phyloP scores from a whole-genome alignment of 1,140 invertebrate genomes.

The Drosophila cardini region DNA sequence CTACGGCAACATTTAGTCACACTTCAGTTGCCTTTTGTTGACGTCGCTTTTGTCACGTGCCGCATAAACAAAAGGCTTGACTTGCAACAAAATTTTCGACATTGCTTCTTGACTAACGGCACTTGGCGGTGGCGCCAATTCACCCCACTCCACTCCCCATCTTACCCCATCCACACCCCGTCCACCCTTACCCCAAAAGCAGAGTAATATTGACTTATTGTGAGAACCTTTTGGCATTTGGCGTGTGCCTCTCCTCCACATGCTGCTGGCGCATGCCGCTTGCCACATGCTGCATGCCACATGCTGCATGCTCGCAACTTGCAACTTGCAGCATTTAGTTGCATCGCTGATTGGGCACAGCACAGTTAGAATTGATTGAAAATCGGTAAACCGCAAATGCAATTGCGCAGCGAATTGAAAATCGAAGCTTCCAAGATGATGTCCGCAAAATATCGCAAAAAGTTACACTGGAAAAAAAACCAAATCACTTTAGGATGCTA shows the following conservation, averaged over 20 bases:
- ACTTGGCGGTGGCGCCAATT: constrained; percentile 45
- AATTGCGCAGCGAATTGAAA: constrained; percentile 78
- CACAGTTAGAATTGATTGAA: constrained; percentile 81
- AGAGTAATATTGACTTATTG: constrained; percentile 54
- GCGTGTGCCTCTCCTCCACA: constrained; percentile 60
- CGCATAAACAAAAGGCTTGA: constrained; percentile 75
- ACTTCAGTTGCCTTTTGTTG: constrained; percentile 59
- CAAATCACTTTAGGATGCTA: too few relatives aligned
- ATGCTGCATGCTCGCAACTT: constrained; percentile 12
- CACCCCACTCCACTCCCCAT: neutral
- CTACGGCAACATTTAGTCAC: constrained; percentile 72
- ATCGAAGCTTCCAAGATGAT: constrained; percentile 49
- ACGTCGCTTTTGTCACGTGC: constrained; percentile 13
- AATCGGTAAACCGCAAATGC: constrained; percentile 74
- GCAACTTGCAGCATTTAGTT: neutral
- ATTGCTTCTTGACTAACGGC: constrained; percentile 46
- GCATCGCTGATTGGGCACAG: constrained; percentile 59
- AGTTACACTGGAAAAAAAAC: too few relatives aligned
- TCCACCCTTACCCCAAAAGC: neutral
- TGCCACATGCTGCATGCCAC: neutral
- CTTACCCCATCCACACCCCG: neutral
- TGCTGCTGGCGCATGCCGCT: neutral
- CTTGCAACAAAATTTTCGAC: constrained; percentile 34
- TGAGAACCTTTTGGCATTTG: constrained; percentile 77
- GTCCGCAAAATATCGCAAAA: neutral